These are phyloP conservation scores for Crossocerus cetratus DNA, from an alignment of 2,888 invertebrate species.

Conservation along the genomic window DNA sequence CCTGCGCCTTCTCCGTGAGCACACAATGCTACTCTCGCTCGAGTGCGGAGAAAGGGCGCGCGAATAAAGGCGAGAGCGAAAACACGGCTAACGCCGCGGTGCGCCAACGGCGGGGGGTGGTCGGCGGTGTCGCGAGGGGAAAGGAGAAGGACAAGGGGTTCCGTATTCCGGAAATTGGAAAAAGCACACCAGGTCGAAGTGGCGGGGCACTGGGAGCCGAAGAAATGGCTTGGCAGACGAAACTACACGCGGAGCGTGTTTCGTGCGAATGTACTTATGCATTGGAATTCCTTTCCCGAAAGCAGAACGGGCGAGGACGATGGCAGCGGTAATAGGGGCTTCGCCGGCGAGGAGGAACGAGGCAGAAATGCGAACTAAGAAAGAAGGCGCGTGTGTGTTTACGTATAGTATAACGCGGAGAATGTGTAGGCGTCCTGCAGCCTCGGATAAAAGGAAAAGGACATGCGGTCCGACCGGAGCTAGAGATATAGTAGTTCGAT, in stretches of 20 bases:
- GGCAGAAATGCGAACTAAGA: slow-evolving; percentile 12
- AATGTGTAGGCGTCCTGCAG: too few species aligned
- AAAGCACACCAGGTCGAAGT: slow-evolving; percentile 43
- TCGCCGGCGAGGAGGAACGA: slow-evolving; percentile 11
- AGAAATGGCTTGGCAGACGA: slow-evolving; percentile 19
- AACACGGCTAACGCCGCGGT: slow-evolving; percentile 3
- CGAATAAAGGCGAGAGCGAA: slow-evolving; percentile 8
- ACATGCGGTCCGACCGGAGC: not conserved
- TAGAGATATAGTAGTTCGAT: slow-evolving; percentile 50
- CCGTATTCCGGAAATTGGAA: slow-evolving; percentile 59
- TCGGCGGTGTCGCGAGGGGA: slow-evolving; percentile 6
- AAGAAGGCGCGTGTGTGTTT: not conserved
- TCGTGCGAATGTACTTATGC: slow-evolving; percentile 50
- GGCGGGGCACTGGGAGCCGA: slow-evolving; percentile 15
- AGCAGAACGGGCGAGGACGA: slow-evolving; percentile 20
- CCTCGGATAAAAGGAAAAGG: slow-evolving; percentile 20
- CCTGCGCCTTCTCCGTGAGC: slow-evolving; percentile 14
- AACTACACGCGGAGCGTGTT: slow-evolving; percentile 44
- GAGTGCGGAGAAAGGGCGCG: not conserved
- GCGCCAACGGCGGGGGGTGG: not conserved
- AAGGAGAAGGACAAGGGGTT: slow-evolving; percentile 19
- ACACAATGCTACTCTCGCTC: too few species aligned
- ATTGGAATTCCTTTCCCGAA: slow-evolving; percentile 50
- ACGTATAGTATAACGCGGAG: not conserved
- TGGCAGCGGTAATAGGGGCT: slow-evolving; percentile 36